Percentiles rank a stretch among this genome's conserved stretches.
Conservation (phyloP, 2,797 vertebrate genomes). For the Amniataba percoides region DNA sequence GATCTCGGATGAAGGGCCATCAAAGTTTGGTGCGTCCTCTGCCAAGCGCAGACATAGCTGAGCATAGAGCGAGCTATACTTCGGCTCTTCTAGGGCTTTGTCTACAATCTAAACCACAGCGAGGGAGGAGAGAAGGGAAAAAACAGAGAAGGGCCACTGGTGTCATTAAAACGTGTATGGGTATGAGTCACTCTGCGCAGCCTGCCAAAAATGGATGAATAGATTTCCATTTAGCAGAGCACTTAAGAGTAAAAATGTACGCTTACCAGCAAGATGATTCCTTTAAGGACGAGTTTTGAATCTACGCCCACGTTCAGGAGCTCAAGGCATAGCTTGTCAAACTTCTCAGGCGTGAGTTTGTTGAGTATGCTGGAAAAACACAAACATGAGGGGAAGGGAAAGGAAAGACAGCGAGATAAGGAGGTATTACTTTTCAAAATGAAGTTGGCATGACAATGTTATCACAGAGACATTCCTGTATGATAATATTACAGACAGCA, state of each 20-base stretch:
- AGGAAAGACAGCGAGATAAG: not conserved
- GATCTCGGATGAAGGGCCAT: constrained; percentile 97
- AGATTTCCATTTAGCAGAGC: constrained; percentile 20
- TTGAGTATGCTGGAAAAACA: constrained; percentile 93
- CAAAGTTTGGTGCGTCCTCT: constrained; percentile 99
- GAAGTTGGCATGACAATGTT: not conserved
- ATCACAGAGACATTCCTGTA: not conserved
- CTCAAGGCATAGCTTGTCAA: constrained; percentile 99
- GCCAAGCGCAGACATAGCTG: constrained; percentile 99
- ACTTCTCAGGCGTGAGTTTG: constrained; percentile 99
- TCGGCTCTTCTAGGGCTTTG: constrained; percentile 99
- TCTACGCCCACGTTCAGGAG: constrained; percentile 99
- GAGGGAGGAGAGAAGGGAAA: not conserved
- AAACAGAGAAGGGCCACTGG: constrained; percentile 11
- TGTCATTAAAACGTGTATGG: constrained; percentile 37
- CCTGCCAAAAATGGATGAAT: constrained; percentile 30
- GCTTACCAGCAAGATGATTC: constrained; percentile 99
- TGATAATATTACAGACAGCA: not conserved
- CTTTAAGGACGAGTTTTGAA: constrained; percentile 99
- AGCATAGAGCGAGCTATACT: constrained; percentile 99
- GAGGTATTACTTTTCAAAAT: not conserved
- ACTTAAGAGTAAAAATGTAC: not conserved
- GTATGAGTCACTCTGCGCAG: constrained; percentile 37
- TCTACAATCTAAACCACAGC: constrained; percentile 92
- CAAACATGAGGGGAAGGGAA: not conserved